Evolutionary conservation across 2,113 vertebrate species (phyloP).

Genomic region (Myocastor coypus): DNA sequence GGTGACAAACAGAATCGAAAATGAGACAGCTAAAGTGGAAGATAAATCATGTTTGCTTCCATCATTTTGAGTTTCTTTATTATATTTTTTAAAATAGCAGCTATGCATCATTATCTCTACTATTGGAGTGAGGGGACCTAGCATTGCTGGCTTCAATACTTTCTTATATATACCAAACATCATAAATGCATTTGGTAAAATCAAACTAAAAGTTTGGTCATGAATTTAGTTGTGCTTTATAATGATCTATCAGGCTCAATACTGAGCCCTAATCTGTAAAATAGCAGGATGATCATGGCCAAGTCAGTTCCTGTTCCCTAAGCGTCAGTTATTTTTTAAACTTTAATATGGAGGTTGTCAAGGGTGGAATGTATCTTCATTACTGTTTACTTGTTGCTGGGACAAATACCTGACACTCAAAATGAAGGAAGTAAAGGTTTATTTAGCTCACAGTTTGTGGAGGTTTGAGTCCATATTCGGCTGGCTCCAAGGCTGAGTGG

Average conservation of each 20-base stretch:
- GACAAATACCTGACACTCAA: too few species aligned
- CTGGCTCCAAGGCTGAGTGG: too few species aligned
- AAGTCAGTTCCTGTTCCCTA: constrained; percentile 32
- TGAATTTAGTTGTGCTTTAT: background rate
- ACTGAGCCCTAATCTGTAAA: background rate
- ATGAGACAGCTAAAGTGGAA: background rate
- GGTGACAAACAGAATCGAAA: background rate
- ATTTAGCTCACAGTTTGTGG: too few species aligned
- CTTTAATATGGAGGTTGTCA: background rate
- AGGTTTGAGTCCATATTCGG: too few species aligned
- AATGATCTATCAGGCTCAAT: background rate
- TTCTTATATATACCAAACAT: background rate
- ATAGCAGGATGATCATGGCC: background rate
- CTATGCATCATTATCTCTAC: background rate
- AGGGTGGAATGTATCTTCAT: background rate
- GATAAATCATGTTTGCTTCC: background rate
- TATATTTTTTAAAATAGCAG: constrained; percentile 6
- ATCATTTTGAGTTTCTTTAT: background rate
- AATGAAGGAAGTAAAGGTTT: too few species aligned
- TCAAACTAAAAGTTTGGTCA: background rate
- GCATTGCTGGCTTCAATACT: background rate
- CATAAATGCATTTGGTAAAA: constrained; percentile 20
- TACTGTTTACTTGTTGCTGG: too few species aligned
- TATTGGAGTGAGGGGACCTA: background rate
- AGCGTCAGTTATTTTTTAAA: background rate